phyloP scores from a whole-genome alignment of 2,888 invertebrate species.

The Trachelus stipa region DNA sequence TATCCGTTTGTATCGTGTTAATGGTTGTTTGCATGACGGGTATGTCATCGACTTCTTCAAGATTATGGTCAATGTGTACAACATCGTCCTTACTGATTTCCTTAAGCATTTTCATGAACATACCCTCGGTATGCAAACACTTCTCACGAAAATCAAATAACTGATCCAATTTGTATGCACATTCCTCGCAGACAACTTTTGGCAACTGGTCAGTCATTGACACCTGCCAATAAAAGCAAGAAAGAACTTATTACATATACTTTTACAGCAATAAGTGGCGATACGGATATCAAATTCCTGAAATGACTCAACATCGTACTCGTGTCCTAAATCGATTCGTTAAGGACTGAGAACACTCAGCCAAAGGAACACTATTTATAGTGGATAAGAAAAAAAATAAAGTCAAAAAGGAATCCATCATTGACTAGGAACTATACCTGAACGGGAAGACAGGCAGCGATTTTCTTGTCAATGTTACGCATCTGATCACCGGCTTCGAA shows the following conservation, averaged over 20 bases:
- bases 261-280: background rate
- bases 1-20: slow-evolving; percentile 41
- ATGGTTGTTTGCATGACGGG: slow-evolving; percentile 17
- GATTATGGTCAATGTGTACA: slow-evolving; percentile 42
- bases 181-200: slow-evolving; percentile 72
- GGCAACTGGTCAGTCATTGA: slow-evolving; percentile 70
- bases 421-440: slow-evolving; percentile 63
- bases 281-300: background rate
- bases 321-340: slow-evolving; percentile 3
- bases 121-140: slow-evolving; percentile 69
- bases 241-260: background rate
- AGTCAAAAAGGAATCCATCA: too few relatives aligned
- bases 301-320: background rate
- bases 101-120: slow-evolving; percentile 66
- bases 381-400: too few relatives aligned
- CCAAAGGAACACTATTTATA: background rate
- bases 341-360: background rate
- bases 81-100: slow-evolving; percentile 51
- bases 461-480: slow-evolving; percentile 71
- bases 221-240: slow-evolving; percentile 61
- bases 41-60: slow-evolving; percentile 45
- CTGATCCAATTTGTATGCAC: slow-evolving; percentile 71
- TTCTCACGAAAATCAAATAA: slow-evolving; percentile 71
- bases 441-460: slow-evolving; percentile 70
- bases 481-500: slow-evolving; percentile 68